Evolutionary conservation across 2,888 invertebrate genomes (phyloP).

Genomic region (Synanthedon tipuliformis): DNA sequence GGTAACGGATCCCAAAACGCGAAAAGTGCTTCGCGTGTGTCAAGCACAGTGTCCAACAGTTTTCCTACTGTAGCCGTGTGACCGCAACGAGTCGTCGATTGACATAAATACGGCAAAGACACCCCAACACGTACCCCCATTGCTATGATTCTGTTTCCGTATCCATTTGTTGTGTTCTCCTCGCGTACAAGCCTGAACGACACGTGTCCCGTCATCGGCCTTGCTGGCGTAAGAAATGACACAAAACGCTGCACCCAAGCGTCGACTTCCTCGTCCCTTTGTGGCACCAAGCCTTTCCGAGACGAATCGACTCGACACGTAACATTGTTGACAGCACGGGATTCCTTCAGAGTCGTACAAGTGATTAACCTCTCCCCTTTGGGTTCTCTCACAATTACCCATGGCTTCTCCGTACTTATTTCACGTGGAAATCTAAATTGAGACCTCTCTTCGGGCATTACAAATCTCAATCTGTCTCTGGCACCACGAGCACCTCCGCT

Average conservation of each 20-base stretch:
- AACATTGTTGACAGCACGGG: constrained; percentile 82
- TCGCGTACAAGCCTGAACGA: constrained; percentile 81
- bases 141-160: constrained; percentile 42
- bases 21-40: constrained; percentile 84
- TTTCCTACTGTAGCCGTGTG: constrained; percentile 73
- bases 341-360: constrained; percentile 85
- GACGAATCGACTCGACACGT: constrained; percentile 79
- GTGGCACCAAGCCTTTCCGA: constrained; percentile 76
- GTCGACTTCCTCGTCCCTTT: constrained; percentile 75
- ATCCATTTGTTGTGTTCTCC: constrained; percentile 60
- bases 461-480: constrained; percentile 76
- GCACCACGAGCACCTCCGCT: constrained; percentile 82
- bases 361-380: constrained; percentile 82
- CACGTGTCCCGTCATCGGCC: constrained; percentile 81
- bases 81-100: constrained; percentile 74
- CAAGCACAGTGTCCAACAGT: constrained; percentile 76
- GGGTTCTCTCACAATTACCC: constrained; percentile 83
- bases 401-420: constrained; percentile 79
- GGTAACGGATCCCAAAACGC: constrained; percentile 88
- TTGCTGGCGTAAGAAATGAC: constrained; percentile 71
- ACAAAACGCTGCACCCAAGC: constrained; percentile 81
- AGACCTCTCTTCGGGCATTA: constrained; percentile 73
- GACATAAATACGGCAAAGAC: constrained; percentile 83
- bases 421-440: constrained; percentile 78
- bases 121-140: constrained; percentile 82